Evolutionary conservation across 35 echinoderm and acorn worm species (phyloP), one percentile per base, ranked within the genome.

Genomic region (Apostichopus californicus): DNA sequence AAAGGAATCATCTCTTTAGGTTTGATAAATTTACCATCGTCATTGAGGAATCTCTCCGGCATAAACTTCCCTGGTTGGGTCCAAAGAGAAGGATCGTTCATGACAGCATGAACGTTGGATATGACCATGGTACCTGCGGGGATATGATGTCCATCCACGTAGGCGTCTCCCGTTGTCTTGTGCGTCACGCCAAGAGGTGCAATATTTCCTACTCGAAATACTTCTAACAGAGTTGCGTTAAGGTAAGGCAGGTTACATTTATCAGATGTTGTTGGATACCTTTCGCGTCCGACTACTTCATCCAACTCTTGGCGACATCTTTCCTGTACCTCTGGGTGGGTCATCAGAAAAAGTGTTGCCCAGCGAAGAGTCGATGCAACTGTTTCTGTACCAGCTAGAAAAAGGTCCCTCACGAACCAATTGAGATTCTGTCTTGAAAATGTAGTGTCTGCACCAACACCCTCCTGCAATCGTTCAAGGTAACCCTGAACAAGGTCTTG

Each of bases 51-150:
- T 58, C 95, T 21, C n/a, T 96, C 91, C 55, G 97, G 97, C 23
- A 79, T 82, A 73, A 98, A 98, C 53, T 57, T 80, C 8, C 96
- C 87, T 24, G 97, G 97, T 53, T 96, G 80, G 9, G 91, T 57
- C 97, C 97, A 98, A 0, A 94, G 20, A 1, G 14, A 58, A 17
- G 97, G 93, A 77, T 95, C 95, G 12, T 78, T 90, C 57, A 92
- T 90, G 5, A 94, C 53, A 20, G 91, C 77, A 26, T 71, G 84
- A 4, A 92, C 21, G 66, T 98, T 98, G 10, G 97, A 52, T 14
- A 95, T 57, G 61, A 96, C 79, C 9, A 92, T 28, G 4, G 87
- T 98, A 5, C 91, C 94, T 59, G 92, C 89, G 5, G 92, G 84
- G 24, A 96, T 91, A 54, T 64, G 46, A 34, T 89, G 94, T 7